Conservation (phyloP, 2,888 invertebrate species). For the Orthosia cruda region DNA sequence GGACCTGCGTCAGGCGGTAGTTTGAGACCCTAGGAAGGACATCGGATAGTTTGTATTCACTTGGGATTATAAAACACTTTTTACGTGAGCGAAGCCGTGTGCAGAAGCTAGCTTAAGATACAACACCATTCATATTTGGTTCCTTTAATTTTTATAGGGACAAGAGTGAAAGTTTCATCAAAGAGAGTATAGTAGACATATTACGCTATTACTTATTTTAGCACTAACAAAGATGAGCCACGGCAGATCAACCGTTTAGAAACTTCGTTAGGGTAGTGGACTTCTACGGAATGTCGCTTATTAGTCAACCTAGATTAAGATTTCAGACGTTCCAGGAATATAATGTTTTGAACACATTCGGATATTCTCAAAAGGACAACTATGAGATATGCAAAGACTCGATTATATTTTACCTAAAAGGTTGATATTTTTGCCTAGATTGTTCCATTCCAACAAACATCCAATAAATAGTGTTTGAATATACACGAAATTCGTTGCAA, state of each 20-base stretch:
- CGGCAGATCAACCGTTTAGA: not conserved
- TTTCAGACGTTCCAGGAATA: not conserved
- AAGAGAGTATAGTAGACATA: not conserved
- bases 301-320: not conserved
- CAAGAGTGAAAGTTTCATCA: not conserved
- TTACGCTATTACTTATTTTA: too few relatives aligned
- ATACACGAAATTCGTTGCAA: slow-evolving; percentile 54
- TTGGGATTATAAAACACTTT: too few relatives aligned
- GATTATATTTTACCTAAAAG: slow-evolving; percentile 10
- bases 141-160: too few relatives aligned
- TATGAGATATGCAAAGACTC: too few relatives aligned
- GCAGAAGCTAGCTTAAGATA: too few relatives aligned
- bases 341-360: not conserved
- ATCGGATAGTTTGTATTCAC: too few relatives aligned
- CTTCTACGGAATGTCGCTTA: not conserved
- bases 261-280: not conserved
- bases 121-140: not conserved
- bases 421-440: slow-evolving; percentile 23
- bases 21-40: too few relatives aligned
- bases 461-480: slow-evolving; percentile 48
- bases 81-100: too few relatives aligned
- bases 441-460: slow-evolving; percentile 21
- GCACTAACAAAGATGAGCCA: not conserved
- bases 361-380: slow-evolving; percentile 5
- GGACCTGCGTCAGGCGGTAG: too few relatives aligned